Evolutionary conservation across 1,140 invertebrate genomes (phyloP), one percentile per base, ranked within the genome.

Genomic region (Macrotrachela quadricornifera): DNA sequence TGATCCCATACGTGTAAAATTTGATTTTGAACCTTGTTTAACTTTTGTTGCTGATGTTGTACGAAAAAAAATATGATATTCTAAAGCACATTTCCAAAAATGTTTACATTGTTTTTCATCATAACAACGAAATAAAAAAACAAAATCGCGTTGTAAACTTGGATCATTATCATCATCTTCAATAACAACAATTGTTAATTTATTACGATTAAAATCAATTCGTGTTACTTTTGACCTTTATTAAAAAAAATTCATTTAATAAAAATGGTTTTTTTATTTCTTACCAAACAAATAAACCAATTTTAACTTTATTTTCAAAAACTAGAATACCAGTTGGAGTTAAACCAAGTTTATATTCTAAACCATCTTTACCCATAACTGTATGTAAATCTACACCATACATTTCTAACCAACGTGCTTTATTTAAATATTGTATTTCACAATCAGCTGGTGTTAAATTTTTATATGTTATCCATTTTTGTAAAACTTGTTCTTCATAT

Each of bases 91-190:
- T 62, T 91, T 87, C 87, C 90, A 96, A 49, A 97, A 73, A 72
- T 97, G 91, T 64, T 94, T 90, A 68, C 87, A 95, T 0, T 88
- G 88, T 47, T 85, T 92, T 67, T 96, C 87, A 66, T 91, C 95
- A 42, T 82, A 79, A 50, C 96, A 68, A 6, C 90, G 85, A 66
- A 71, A 71, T 41, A 69, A 62, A 59, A 71, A 71, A 10, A 61
- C 60, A 51, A 69, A 67, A 57, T 71, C 67, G 46, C 69, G 68
- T 56, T 65, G 64, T 38, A 59, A 4, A 9, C 14, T 47, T 21
- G 36, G 30, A 67, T 65, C 57, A 13, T 59, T 58, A 49, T 69
- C 66, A 57, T 71, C 66, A 60, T 71, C 68, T 59, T 70, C 68
- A 10, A 67, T 64, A 42, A 69, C 67, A 45, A 67, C 57, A 18